Evolutionary conservation across 2,888 invertebrate genomes (phyloP).

Genomic region (Griposia aprilina): DNA sequence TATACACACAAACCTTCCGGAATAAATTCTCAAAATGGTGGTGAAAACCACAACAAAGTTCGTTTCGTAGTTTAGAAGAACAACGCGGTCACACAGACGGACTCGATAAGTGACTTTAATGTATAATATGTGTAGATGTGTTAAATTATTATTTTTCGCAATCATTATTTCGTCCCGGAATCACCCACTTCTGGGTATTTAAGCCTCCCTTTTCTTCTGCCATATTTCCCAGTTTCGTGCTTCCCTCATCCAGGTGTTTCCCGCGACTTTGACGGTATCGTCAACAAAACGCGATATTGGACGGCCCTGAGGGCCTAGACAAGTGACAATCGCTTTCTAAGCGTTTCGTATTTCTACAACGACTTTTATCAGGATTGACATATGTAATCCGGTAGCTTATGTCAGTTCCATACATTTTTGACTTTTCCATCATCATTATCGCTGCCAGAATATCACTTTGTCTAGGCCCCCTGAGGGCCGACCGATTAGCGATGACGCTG

Average conservation of each 20-base stretch:
- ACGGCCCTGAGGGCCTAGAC: not conserved
- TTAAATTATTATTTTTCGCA: not conserved
- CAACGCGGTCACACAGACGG: not conserved
- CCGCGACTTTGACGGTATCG: not conserved
- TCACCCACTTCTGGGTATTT: no score
- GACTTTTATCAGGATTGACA: no score
- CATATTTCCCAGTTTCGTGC: not conserved
- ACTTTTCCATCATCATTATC: no score
- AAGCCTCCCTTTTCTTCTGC: not conserved
- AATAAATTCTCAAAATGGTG: not conserved
- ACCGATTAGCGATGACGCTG: no score
- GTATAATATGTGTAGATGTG: not conserved
- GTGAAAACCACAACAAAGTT: not conserved
- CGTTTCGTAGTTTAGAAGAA: not conserved
- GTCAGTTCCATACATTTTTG: no score
- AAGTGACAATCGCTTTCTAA: no score
- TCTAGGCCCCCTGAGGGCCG: no score
- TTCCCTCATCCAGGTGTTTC: not conserved
- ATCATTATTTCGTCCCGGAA: not conserved
- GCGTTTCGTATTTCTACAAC: no score
- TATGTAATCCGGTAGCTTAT: no score
- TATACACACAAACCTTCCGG: not conserved
- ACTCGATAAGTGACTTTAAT: not conserved
- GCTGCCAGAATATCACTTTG: no score
- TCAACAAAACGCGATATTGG: not conserved